Evolutionary conservation across 2,113 vertebrate species (phyloP).

Genomic region (Psilopogon haemacephalus): DNA sequence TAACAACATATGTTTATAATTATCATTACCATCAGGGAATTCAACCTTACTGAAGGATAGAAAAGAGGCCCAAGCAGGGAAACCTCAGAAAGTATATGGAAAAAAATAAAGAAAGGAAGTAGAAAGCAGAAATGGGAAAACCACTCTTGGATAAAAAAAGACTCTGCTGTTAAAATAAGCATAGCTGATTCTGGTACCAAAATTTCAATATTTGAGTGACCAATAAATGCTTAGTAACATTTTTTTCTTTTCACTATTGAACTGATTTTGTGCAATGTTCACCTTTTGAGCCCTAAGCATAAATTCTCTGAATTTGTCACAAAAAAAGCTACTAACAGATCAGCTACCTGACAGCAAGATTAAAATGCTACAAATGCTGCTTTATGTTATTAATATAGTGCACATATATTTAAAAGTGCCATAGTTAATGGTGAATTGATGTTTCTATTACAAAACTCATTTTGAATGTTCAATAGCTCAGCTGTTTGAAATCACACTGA

Average conservation of each 20-base stretch:
- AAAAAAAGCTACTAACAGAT: not conserved
- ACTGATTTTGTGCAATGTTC: not conserved
- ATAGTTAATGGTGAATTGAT: not conserved
- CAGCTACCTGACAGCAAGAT: not conserved
- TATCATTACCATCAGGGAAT: conserved; percentile 78
- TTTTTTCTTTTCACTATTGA: not conserved
- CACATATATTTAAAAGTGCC: not conserved
- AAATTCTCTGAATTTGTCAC: not conserved
- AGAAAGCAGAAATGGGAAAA: conserved; percentile 54
- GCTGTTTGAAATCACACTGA: conserved; percentile 43
- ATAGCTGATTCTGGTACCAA: conserved; percentile 33
- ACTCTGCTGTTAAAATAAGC: conserved; percentile 52
- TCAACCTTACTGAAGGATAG: conserved; percentile 71
- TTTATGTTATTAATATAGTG: not conserved
- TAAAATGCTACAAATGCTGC: not conserved
- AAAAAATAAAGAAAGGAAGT: conserved; percentile 30
- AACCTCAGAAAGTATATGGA: conserved; percentile 52
- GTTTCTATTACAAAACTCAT: conserved; percentile 31
- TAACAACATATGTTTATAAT: conserved; percentile 81
- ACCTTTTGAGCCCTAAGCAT: not conserved
- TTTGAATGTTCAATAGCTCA: conserved; percentile 26
- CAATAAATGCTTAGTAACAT: conserved; percentile 36
- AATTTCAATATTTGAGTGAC: conserved; percentile 38
- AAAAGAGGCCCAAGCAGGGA: conserved; percentile 70
- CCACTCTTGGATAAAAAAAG: conserved; percentile 59